Base-by-base conservation (phyloP, 2,888 invertebrate species). In the Napeogenes inachia region DNA sequence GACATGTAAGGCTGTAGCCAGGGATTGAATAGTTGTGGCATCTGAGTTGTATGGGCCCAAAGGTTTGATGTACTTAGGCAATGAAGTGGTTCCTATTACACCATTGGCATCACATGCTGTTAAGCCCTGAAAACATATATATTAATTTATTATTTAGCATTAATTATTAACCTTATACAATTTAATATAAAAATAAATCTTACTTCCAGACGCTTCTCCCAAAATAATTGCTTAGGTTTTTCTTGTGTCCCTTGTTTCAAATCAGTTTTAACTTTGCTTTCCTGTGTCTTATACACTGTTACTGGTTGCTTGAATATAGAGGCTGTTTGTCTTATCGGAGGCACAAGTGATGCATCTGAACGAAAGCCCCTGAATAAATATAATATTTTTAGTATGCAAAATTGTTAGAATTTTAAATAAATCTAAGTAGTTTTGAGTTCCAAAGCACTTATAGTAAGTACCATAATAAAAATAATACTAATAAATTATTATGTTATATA, bases 221-320 rank as follows among this genome's bases (percentile, higher is more conserved):
- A 95, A 75, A 96, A 93, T 61, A 95, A 92, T 84, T 97, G 97
- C 77, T 97, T 97, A 4, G 97, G 97, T 85, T 97, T 97, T 76
- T 98, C 98, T 83, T 96, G 97, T 62, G 94, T 94, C 38, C 97
- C 97, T 85, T 97, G 97, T 85, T 98, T 98, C 70, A 97, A 92
- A 76, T 98, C 98, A 5, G 93, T 92, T 84, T 97, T 97, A 13
- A 97, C 96, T 89, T 96, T 95, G 75, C 97, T 96, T 78, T 97
- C 96, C 81, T 96, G 97, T 38, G 96, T 97, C 81, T 97, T 96
- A 75, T 97, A 94, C 4, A 99, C 96, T 1, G 99, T 99, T 0
- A 99, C 99, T 0, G 99, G 99, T 81, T 99, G 99, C 80, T 99
- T 99, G 84, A 99, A 99, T 77, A 99, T 99, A 3, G 98, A 98